Percentiles rank a stretch among this genome's conserved stretches.
These are phyloP conservation scores for Macquaria ambigua DNA, from an alignment of 2,113 vertebrate species.

Conservation along the genomic window DNA sequence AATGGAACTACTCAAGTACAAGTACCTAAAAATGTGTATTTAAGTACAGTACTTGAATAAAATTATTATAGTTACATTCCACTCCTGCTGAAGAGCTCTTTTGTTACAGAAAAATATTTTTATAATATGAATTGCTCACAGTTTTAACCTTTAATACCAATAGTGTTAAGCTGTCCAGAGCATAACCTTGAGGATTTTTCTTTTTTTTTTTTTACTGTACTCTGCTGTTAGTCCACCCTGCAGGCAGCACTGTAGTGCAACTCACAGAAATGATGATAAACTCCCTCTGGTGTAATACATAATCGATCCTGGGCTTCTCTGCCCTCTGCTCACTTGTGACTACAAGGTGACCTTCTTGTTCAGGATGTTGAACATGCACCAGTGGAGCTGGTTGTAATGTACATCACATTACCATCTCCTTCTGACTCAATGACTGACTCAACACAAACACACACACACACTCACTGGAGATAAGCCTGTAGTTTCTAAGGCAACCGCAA, in stretches of 20 bases:
- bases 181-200: constrained; percentile 13
- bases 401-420: constrained; percentile 41
- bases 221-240: constrained; percentile 2
- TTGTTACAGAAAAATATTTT: too few relatives aligned
- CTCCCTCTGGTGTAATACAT: constrained; percentile 31
- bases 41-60: neutral
- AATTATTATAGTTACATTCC: neutral
- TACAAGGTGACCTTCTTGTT: constrained; percentile 71
- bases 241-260: neutral
- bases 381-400: constrained; percentile 10
- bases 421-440: constrained; percentile 43
- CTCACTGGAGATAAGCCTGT: constrained; percentile 15
- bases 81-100: neutral
- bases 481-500: constrained; percentile 57
- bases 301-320: constrained; percentile 48
- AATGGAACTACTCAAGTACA: neutral
- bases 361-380: constrained; percentile 35
- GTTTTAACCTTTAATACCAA: constrained; percentile 5
- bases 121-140: neutral
- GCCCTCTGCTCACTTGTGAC: constrained; percentile 44
- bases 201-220: neutral
- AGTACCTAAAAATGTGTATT: too few relatives aligned
- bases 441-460: constrained; percentile 9
- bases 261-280: constrained; percentile 37
- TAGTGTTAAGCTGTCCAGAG: neutral